Conservation (phyloP, 2,888 invertebrate genomes). For the Rhingia rostrata region DNA sequence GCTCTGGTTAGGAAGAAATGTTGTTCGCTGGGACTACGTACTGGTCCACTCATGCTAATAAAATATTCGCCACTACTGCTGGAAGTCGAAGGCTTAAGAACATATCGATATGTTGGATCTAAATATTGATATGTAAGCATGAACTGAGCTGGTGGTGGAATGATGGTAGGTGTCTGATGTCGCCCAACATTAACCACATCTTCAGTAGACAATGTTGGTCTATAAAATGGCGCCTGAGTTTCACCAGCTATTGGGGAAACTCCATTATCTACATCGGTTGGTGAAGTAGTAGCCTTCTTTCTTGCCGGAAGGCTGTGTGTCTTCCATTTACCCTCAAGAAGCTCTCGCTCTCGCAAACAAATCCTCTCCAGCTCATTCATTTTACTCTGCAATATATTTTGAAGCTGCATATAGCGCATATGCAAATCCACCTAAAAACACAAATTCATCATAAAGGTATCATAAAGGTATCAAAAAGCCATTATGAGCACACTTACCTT, state of each 20-base stretch:
- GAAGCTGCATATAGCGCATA: conserved; percentile 95
- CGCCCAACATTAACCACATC: conserved; percentile 85
- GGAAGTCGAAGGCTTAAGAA: conserved; percentile 86
- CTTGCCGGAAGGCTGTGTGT: conserved; percentile 94
- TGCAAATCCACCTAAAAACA: conserved; percentile 88
- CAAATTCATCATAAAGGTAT: neutral
- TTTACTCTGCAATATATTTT: conserved; percentile 91
- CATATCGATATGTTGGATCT: conserved; percentile 89
- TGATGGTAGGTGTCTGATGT: conserved; percentile 82
- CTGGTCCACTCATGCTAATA: conserved; percentile 88
- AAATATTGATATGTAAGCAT: conserved; percentile 88
- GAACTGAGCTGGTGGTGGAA: conserved; percentile 83
- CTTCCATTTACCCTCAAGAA: conserved; percentile 94
- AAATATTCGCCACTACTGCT: conserved; percentile 88
- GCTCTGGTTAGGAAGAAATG: conserved; percentile 88
- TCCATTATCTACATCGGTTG: conserved; percentile 82
- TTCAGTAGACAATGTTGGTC: conserved; percentile 92
- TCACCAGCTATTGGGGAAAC: conserved; percentile 84
- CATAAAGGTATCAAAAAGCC: neutral
- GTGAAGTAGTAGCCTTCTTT: conserved; percentile 88
- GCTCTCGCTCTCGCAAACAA: conserved; percentile 91
- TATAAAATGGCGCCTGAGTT: conserved; percentile 85
- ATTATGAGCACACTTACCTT: conserved; percentile 86
- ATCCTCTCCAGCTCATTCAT: conserved; percentile 93
- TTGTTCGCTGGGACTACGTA: conserved; percentile 86